Evolutionary conservation across 2,888 invertebrate species (phyloP).

Genomic region (Alcis repandata): DNA sequence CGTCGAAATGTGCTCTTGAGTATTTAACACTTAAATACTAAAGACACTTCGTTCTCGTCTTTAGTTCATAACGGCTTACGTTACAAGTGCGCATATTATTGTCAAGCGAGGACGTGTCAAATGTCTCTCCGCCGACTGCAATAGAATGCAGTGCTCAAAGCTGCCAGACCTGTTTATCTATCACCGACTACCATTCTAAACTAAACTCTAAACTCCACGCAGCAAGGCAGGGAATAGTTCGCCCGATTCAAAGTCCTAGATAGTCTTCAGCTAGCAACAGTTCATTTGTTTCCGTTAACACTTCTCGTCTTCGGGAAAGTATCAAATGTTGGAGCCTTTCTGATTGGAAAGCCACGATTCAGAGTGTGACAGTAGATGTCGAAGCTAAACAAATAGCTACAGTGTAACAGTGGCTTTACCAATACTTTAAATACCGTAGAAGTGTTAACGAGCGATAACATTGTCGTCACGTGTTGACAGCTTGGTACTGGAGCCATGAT

Average conservation of each 20-base stretch:
- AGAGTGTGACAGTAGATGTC: conserved; percentile 53
- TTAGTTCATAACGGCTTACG: conserved; percentile 40
- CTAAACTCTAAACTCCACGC: conserved; percentile 49
- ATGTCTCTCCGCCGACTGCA: conserved; percentile 78
- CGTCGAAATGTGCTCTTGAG: not conserved
- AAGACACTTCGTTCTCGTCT: conserved; percentile 22
- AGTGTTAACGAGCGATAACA: conserved; percentile 57
- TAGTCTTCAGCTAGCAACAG: conserved; percentile 75
- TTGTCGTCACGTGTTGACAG: conserved; percentile 57
- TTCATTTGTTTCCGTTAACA: conserved; percentile 84
- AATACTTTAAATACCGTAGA: conserved; percentile 58
- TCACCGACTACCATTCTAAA: conserved; percentile 59
- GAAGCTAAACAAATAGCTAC: conserved; percentile 61
- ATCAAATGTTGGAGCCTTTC: conserved; percentile 72
- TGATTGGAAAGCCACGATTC: conserved; percentile 79
- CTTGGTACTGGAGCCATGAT: conserved; percentile 57
- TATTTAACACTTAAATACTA: conserved; percentile 5
- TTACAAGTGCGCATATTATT: conserved; percentile 72
- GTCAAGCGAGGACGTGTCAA: conserved; percentile 78
- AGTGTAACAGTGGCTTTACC: conserved; percentile 55
- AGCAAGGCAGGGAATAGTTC: conserved; percentile 53
- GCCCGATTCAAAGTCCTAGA: conserved; percentile 56
- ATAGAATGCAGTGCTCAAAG: conserved; percentile 81
- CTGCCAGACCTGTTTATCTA: conserved; percentile 77
- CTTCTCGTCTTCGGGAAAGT: conserved; percentile 77